Evolutionary conservation across 2,797 vertebrate species (phyloP).

Genomic region (Chiroxiphia lanceolata): DNA sequence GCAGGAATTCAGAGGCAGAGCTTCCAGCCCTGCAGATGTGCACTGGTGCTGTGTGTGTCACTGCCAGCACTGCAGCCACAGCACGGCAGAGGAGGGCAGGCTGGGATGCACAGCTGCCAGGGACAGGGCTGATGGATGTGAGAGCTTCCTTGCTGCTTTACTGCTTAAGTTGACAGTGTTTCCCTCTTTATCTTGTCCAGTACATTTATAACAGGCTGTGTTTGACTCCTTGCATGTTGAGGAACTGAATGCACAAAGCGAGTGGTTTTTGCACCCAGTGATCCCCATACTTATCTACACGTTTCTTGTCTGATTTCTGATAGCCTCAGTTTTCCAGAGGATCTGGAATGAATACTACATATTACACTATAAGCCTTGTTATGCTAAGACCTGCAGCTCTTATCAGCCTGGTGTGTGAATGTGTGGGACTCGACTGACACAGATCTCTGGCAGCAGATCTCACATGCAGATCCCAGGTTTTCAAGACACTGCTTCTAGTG

Average conservation of each 20-base stretch:
- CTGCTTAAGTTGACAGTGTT: background rate
- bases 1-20: background rate
- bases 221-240: background rate
- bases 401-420: background rate
- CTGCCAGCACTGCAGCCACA: background rate
- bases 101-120: background rate
- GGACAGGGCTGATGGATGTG: background rate
- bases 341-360: background rate
- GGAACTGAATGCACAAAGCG: background rate
- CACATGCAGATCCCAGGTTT: background rate
- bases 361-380: background rate
- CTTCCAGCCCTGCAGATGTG: background rate
- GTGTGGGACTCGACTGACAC: background rate
- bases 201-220: background rate
- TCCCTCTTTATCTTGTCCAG: background rate
- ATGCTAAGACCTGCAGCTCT: background rate
- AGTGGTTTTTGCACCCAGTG: background rate
- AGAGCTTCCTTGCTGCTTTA: background rate
- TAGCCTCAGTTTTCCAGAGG: background rate
- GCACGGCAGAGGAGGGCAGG: background rate
- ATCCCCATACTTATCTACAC: background rate
- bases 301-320: background rate
- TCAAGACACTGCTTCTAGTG: background rate
- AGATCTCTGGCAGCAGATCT: background rate
- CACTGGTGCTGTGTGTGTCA: accelerated